Evolutionary conservation across 2,113 vertebrate genomes (phyloP), one percentile per base, ranked within the genome.

Genomic region (Synchiropus splendidus): DNA sequence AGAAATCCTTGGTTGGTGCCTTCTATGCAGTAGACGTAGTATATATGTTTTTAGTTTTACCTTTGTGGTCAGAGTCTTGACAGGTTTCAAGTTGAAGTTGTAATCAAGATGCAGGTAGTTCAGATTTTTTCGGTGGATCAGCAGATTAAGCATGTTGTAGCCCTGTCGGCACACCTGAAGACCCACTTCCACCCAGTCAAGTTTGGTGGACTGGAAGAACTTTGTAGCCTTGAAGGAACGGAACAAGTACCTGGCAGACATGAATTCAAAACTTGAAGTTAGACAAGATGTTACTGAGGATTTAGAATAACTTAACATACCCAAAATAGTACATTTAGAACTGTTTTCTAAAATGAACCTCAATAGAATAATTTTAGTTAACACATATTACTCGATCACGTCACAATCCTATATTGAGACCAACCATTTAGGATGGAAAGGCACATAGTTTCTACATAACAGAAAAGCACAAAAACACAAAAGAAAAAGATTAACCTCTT

Each of bases 51-150:
- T 13, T 37, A 6, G 12, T 31, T 1, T 14, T 74, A 97, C 94
- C 92, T 99, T 99, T 39, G 94, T 99, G 57, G 95, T 98, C 70
- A 99, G 90, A 0, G 95, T 98, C 81, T 99, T 99, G 58, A 99
- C 94, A 0, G 95, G 95, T 69, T 99, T 99, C 64, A 99, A 78
- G 48, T 99, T 99, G 77, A 99, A 99, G 77, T 99, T 99, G 73
- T 99, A 99, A 73, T 99, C 95, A 60, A 99, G 74, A 64, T 99
- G 96, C 58, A 99, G 83, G 64, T 99, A 99, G 78, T 99, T 99
- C 46, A 99, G 88, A 55, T 98, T 99, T 84, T 99, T 99, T 31
- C 96, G 90, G 72, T 99, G 96, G 74, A 99, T 99, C 31, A 99
- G 86, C 67, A 99, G 73, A 81, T 99, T 98, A 17, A 99, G 90